A percentile compares a stretch with the other conserved stretches of the same genome.
Evolutionary conservation across 2,888 invertebrate genomes (phyloP).

Genomic region (Seira sanloemensis): DNA sequence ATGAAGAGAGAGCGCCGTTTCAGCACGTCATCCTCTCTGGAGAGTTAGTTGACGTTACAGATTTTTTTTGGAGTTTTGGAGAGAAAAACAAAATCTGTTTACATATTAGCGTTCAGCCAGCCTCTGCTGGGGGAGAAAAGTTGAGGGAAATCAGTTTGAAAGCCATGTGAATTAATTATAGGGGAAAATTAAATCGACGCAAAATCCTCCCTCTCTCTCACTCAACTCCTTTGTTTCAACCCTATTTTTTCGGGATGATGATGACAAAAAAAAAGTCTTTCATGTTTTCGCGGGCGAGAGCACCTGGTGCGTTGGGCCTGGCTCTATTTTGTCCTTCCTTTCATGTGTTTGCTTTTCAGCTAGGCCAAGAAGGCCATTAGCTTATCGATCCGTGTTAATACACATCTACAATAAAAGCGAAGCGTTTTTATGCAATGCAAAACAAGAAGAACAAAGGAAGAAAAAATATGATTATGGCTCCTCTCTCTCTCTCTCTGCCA

Average conservation of each 20-base stretch:
- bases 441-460: not conserved
- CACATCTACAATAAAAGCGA: not conserved
- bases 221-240: constrained; percentile 10
- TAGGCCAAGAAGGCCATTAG: constrained; percentile 57
- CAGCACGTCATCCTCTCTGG: not conserved
- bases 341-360: not conserved
- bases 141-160: too few species aligned
- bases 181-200: too few species aligned
- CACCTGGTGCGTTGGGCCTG: not conserved
- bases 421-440: not conserved
- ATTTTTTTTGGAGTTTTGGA: too few species aligned
- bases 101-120: too few species aligned
- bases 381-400: constrained; percentile 53
- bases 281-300: not conserved
- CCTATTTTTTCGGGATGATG: too few species aligned
- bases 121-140: too few species aligned
- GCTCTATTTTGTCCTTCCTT: not conserved
- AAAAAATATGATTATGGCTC: constrained; percentile 6
- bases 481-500: not conserved
- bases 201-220: too few species aligned
- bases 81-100: too few species aligned
- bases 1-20: not conserved
- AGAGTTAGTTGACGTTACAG: too few species aligned
- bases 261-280: too few species aligned
- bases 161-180: too few species aligned